Percentiles rank a stretch among this genome's conserved stretches.
Evolutionary conservation across 2,113 vertebrate genomes (phyloP).

Genomic region (Mandrillus leucophaeus): DNA sequence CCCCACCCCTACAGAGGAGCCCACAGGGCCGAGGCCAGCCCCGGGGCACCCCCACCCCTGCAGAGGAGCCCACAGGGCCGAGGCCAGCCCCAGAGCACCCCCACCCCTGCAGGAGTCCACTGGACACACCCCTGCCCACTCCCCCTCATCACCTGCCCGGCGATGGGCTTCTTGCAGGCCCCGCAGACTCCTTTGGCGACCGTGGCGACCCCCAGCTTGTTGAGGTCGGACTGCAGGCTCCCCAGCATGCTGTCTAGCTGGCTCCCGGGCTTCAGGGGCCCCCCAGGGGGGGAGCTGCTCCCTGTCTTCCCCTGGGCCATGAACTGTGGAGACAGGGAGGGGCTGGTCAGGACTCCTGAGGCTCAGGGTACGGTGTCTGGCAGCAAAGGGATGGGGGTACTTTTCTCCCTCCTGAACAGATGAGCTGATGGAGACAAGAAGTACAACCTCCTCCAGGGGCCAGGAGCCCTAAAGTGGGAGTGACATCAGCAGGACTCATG

Average conservation of each 20-base stretch:
- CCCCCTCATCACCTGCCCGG: slow-evolving; percentile 93
- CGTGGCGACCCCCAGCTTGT: slow-evolving; percentile 96
- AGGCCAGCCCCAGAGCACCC: fast-evolving
- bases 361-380: background rate
- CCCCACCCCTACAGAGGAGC: background rate
- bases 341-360: background rate
- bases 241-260: slow-evolving; percentile 99
- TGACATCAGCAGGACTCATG: background rate
- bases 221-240: slow-evolving; percentile 97
- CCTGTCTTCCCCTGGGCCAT: slow-evolving; percentile 94
- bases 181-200: slow-evolving; percentile 98
- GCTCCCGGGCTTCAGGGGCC: slow-evolving; percentile 92
- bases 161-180: slow-evolving; percentile 98
- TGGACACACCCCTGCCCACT: slow-evolving; percentile 11
- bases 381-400: background rate
- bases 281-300: slow-evolving; percentile 86
- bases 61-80: too few relatives aligned
- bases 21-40: background rate
- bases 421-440: background rate
- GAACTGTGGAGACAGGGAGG: slow-evolving; percentile 85
- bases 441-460: background rate
- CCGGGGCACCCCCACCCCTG: fast-evolving
- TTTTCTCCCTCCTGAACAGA: background rate
- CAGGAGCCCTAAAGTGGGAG: background rate
- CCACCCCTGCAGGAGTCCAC: background rate